Percentiles rank a stretch among this genome's conserved stretches.
Evolutionary conservation across 2,113 vertebrate genomes (phyloP).

Genomic region (Callaeas wilsoni): DNA sequence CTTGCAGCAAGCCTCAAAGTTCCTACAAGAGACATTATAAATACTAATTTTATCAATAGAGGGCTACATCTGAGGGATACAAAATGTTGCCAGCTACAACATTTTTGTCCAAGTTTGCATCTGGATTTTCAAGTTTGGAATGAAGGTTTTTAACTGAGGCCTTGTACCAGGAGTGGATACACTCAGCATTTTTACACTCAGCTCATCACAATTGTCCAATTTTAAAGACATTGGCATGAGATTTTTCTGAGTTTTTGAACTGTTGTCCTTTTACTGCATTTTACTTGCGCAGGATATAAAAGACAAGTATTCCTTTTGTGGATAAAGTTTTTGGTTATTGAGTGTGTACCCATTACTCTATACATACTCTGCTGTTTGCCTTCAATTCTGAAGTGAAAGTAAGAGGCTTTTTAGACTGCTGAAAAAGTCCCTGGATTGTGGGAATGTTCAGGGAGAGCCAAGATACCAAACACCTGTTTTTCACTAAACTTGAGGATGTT

Average conservation of each 20-base stretch:
- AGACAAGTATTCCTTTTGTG: not conserved
- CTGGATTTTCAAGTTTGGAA: not conserved
- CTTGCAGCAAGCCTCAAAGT: not conserved
- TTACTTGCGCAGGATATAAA: not conserved
- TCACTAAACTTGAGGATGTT: constrained; percentile 59
- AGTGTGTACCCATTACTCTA: not conserved
- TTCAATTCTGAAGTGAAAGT: not conserved
- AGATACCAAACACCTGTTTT: constrained; percentile 61
- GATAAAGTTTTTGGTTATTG: not conserved
- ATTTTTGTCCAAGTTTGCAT: not conserved
- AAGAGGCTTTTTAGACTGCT: not conserved
- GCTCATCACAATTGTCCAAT: not conserved
- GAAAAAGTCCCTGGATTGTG: not conserved
- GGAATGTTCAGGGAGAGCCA: not conserved
- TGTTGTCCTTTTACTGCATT: not conserved
- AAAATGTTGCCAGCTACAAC: not conserved
- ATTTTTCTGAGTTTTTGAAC: not conserved
- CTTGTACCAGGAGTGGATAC: not conserved
- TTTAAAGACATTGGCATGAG: not conserved
- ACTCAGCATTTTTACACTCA: not conserved
- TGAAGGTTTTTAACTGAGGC: not conserved
- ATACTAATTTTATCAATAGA: not conserved
- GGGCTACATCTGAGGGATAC: not conserved
- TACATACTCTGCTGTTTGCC: not conserved
- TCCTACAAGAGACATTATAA: not conserved